These are phyloP conservation scores for Rhinolophus sinicus DNA, from an alignment of 2,113 vertebrate species.

Conservation along the genomic window DNA sequence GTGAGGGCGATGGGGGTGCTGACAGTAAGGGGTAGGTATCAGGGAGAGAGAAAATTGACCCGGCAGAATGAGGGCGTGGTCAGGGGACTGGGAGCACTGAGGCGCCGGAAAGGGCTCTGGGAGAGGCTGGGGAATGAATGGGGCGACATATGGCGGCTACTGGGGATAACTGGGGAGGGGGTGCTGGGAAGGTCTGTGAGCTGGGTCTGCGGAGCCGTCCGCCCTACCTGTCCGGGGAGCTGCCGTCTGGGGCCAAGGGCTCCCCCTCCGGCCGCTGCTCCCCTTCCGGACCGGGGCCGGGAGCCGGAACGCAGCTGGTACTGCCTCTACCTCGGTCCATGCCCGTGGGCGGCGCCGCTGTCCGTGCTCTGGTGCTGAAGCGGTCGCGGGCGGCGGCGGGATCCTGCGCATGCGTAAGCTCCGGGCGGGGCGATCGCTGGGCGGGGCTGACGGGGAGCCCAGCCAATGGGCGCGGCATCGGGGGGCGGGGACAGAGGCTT, in stretches of 20 bases:
- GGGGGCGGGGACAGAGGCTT: not conserved
- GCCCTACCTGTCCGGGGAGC: constrained; percentile 61
- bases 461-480: constrained; percentile 24
- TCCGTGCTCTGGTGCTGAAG: constrained; percentile 80
- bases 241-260: constrained; percentile 47
- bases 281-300: not conserved
- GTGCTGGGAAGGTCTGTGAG: constrained; percentile 40
- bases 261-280: constrained; percentile 53
- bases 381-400: not conserved
- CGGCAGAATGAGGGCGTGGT: constrained; percentile 66
- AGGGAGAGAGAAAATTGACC: not conserved
- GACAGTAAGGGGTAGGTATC: not conserved
- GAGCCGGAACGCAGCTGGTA: constrained; percentile 39
- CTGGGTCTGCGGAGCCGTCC: constrained; percentile 25
- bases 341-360: constrained; percentile 81
- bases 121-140: constrained; percentile 47
- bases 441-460: constrained; percentile 22
- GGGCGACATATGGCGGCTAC: constrained; percentile 62
- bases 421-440: not conserved
- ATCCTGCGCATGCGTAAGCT: constrained; percentile 65
- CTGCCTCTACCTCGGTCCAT: constrained; percentile 58
- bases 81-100: constrained; percentile 63
- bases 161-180: constrained; percentile 51
- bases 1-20: not conserved
- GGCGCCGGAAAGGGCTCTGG: constrained; percentile 14